Percentiles rank a stretch among this genome's conserved stretches.
phyloP scores from a whole-genome alignment of 2,797 vertebrate genomes.

The Neomorphus geoffroyi region DNA sequence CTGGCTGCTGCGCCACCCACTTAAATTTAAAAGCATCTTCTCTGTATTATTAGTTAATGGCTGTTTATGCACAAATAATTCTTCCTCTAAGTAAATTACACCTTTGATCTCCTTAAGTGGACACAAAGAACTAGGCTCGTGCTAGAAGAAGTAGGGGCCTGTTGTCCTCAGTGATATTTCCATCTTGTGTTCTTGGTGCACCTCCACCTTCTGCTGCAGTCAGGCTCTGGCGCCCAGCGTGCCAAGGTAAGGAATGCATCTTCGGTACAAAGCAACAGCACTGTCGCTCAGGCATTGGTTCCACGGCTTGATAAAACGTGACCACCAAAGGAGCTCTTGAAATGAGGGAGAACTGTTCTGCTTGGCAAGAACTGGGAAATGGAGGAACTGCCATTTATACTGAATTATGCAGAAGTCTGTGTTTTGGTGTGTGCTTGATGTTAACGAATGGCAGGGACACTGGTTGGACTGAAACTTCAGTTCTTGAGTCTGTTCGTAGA shows the following conservation, averaged over 20 bases:
- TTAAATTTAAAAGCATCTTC: constrained; percentile 55
- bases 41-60: constrained; percentile 34
- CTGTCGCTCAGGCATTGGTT: not conserved
- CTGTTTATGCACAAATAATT: constrained; percentile 46
- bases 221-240: not conserved
- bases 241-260: not conserved
- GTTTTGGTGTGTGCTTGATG: not conserved
- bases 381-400: not conserved
- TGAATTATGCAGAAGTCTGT: not conserved
- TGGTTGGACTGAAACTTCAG: not conserved
- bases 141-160: not conserved
- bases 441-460: not conserved
- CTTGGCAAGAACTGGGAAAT: not conserved
- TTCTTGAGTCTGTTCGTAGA: not conserved
- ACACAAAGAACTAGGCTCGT: not conserved
- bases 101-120: constrained; percentile 29
- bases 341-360: not conserved
- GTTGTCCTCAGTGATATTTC: not conserved
- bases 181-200: not conserved
- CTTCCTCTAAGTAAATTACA: constrained; percentile 42
- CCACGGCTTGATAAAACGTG: not conserved
- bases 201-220: not conserved
- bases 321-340: not conserved
- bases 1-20: not conserved
- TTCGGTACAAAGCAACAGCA: accelerated